Conservation (phyloP, 2,797 vertebrate species). For the Caiman crocodilus region DNA sequence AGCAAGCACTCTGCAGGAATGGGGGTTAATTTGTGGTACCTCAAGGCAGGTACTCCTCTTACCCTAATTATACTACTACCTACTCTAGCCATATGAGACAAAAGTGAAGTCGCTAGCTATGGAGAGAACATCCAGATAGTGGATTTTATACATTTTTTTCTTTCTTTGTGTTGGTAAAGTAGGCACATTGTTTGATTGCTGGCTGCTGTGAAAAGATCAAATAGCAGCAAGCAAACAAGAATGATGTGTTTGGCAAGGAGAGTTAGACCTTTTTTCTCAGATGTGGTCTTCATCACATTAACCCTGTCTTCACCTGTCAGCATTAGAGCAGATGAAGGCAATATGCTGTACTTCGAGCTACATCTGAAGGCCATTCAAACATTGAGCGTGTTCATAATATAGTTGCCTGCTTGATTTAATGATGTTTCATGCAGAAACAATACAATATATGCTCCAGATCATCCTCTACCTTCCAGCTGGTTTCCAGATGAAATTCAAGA, state of each 20-base stretch:
- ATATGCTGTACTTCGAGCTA: neutral
- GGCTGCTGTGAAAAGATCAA: neutral
- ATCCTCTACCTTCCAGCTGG: neutral
- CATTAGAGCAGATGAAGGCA: neutral
- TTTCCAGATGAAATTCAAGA: neutral
- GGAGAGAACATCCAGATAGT: neutral
- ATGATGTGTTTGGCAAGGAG: neutral
- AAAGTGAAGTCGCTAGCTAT: neutral
- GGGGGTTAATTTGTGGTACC: neutral
- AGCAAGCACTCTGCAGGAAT: too few species aligned
- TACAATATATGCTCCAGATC: neutral
- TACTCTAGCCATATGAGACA: neutral
- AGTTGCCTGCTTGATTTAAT: neutral
- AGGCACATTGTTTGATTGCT: neutral
- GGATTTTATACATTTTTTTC: neutral
- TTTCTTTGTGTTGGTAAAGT: neutral
- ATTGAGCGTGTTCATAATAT: neutral
- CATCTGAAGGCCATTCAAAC: conserved; percentile 1
- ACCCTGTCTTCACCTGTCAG: neutral
- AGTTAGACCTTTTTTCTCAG: neutral
- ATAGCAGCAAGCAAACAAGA: neutral
- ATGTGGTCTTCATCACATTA: neutral
- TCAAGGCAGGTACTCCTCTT: neutral
- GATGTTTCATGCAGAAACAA: neutral
- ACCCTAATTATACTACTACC: too few species aligned